Base-by-base conservation (phyloP, 2,797 vertebrate species). In the Fratercula arctica region DNA sequence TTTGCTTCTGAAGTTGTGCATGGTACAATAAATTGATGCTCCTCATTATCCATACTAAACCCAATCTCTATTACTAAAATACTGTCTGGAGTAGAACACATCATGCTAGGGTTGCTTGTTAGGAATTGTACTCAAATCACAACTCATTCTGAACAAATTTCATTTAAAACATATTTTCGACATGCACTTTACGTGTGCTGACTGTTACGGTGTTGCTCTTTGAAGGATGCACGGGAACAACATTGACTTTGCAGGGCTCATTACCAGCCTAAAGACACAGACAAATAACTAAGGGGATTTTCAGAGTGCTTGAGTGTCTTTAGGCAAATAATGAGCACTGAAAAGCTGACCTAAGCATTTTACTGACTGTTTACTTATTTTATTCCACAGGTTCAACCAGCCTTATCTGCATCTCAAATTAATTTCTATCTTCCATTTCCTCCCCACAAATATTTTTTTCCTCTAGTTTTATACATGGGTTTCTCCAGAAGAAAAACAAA, bases 301-400 rank as follows among this genome's bases (percentile, higher is more conserved):
- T 83, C 50, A 53, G 28, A 39, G 12, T 39, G 16, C 33, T 37
- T 3, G 3, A 33, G 35, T 33, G 18, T 66, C 70, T 84, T 81
- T 28, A 66, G 18, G n/a, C n/a, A 84, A 76, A 45, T 70, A 95
- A 89, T 31, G 31, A 80, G 43, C 54, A 85, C 59, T 48, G 26
- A 84, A 88, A 87, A 89, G 4, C 80, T 81, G 59, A 23, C n/a
- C 31, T 89, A 86, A 83, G 73, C 51, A 43, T 57, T 90, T 90
- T 83, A 67, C 4, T 86, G 74, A 78, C 10, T 41, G 29, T 72
- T 72, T 78, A 31, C 14, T 64, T 83, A 59, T 80, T 95, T 91
- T 83, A 70, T 88, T 94, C 46, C 24, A 11, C 14, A 57, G 33
- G 24, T 37, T 68, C 69, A 91, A 68, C n/a, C 10, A 67, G 19